Evolutionary conservation across 2,888 invertebrate genomes (phyloP), one percentile per base, ranked within the genome.

Genomic region (Nomada ferruginata): DNA sequence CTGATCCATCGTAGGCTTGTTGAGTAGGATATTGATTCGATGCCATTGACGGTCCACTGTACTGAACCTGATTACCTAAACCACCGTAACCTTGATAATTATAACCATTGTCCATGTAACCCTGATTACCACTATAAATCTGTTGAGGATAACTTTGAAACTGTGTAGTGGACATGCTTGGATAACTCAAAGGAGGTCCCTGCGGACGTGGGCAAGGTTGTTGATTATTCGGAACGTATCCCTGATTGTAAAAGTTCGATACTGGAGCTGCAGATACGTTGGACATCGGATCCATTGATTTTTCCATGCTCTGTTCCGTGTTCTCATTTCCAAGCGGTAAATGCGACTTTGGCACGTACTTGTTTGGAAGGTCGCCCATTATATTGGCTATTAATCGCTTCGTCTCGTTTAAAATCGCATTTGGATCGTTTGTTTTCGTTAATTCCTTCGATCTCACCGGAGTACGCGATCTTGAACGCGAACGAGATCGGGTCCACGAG

Each of bases 311-410:
- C 10, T 72, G 55, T 29, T 85, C 80, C 0, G 52, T 23, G n/a
- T 66, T 86, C 2, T 86, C 85, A 10, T 11, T 65, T 11, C 20
- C 36, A 1, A 89, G 77, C 13, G 85, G 79, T 0, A 89, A 69
- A 63, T 93, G 91, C 10, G 91, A 89, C 63, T 92, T 93, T 2
- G 91, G 86, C 13, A 91, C 92, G 69, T 92, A 94, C 77, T 94
- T 91, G 73, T 94, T 94, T 13, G 95, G 94, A 50, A 95, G 89
- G 26, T 95, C 95, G 29, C 95, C 95, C 96, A 96, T 96, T 23
- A 96, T 94, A 89, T 95, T 96, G 0, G 96, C 96, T 82, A 96
- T 96, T 3, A 96, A 90, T 66, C 95, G 95, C 88, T 96, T 95
- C 0, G 96, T 96, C 84, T 95, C 95, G 50, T 94, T 94, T 44